Evolutionary conservation across 2,113 vertebrate species (phyloP).

Genomic region (Eubucco bourcierii): DNA sequence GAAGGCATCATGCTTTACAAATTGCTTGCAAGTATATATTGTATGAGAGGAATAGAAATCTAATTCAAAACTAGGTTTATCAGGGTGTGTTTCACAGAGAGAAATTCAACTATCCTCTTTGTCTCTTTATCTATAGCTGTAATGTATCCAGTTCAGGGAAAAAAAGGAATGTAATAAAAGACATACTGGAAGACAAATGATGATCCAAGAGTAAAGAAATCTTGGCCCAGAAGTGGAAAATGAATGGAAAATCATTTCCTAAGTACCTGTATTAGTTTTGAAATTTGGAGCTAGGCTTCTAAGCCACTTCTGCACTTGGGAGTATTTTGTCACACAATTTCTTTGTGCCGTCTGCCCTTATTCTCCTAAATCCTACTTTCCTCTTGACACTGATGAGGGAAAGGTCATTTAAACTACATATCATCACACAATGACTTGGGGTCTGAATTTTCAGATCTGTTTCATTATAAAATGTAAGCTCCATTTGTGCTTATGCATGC

Average conservation of each 20-base stretch:
- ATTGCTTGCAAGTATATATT: neutral
- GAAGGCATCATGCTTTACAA: neutral
- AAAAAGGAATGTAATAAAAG: neutral
- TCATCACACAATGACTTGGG: neutral
- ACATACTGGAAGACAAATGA: neutral
- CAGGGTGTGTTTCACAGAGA: neutral
- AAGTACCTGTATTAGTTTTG: neutral
- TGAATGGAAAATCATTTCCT: neutral
- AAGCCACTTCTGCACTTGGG: neutral
- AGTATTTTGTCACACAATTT: neutral
- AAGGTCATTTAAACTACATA: neutral
- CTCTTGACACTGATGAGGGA: neutral
- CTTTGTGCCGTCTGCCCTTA: neutral
- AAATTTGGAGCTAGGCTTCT: neutral
- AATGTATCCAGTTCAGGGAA: neutral
- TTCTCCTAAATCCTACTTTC: neutral
- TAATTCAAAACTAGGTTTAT: neutral
- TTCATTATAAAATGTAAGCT: neutral
- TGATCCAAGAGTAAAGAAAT: neutral
- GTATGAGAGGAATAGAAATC: neutral
- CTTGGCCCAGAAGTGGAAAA: neutral
- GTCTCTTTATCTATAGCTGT: neutral
- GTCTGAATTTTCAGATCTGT: neutral
- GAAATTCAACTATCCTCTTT: neutral
- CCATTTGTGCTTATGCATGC: neutral